phyloP scores from a whole-genome alignment of 2,113 vertebrate genomes.

The Grammomys surdaster region DNA sequence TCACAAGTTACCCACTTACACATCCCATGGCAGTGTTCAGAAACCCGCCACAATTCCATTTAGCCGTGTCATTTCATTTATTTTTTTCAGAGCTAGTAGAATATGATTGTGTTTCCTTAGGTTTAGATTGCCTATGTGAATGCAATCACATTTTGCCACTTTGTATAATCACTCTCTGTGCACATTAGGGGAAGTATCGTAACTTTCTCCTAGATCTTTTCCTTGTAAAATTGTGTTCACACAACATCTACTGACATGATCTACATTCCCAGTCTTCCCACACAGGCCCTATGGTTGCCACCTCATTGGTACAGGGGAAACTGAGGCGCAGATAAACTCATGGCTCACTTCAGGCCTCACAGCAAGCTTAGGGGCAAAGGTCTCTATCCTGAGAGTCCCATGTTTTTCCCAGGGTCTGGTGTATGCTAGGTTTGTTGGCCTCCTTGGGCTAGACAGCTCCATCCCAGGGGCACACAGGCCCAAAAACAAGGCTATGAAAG shows the following conservation, averaged over 20 bases:
- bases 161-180: background rate
- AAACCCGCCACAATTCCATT: background rate
- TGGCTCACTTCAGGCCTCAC: background rate
- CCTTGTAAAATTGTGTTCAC: background rate
- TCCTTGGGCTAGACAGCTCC: background rate
- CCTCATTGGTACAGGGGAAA: background rate
- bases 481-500: background rate
- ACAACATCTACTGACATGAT: background rate
- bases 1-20: background rate
- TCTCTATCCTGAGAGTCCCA: background rate
- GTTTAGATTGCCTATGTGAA: background rate
- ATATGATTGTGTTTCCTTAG: background rate
- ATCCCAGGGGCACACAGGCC: background rate
- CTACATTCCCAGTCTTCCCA: background rate
- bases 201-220: background rate
- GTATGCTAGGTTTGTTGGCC: no score
- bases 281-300: background rate
- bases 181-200: background rate
- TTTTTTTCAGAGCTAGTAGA: conserved; percentile 43
- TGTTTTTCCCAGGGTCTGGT: background rate
- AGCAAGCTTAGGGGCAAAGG: background rate
- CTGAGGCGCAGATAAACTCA: background rate
- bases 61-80: background rate
- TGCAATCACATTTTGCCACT: background rate
- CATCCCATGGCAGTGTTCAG: background rate